These are phyloP conservation scores for Steatocranus sp. DNA, from an alignment of 2,797 vertebrate genomes.

Conservation along the genomic window DNA sequence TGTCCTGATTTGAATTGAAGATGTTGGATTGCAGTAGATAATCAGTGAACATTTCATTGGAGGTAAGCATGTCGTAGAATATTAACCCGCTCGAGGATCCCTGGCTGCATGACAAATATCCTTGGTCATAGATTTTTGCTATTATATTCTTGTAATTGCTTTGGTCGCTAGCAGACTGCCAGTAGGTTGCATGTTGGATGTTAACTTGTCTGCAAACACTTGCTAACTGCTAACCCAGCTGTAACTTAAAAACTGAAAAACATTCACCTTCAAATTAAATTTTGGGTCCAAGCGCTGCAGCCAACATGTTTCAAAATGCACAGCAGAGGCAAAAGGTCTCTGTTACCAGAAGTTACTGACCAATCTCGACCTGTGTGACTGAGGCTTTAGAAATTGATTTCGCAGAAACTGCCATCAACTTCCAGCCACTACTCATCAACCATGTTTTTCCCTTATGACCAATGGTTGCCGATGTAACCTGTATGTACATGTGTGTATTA, in stretches of 20 bases:
- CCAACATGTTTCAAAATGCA: background rate
- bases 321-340: background rate
- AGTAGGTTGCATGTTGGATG: background rate
- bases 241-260: background rate
- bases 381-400: background rate
- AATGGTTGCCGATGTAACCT: background rate
- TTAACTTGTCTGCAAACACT: background rate
- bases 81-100: background rate
- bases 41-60: background rate
- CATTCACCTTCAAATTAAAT: background rate
- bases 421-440: background rate
- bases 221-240: background rate
- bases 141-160: background rate
- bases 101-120: background rate
- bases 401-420: background rate
- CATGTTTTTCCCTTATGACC: background rate
- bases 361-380: background rate
- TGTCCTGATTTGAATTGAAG: background rate
- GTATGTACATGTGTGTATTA: background rate
- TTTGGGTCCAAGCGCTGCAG: background rate
- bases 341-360: background rate
- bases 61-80: accelerated
- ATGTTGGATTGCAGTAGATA: background rate
- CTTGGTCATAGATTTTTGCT: background rate
- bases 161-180: background rate